Percentiles rank a stretch among this genome's conserved stretches.
Evolutionary conservation across 2,113 vertebrate species (phyloP).

Genomic region (Struthidea cinerea): DNA sequence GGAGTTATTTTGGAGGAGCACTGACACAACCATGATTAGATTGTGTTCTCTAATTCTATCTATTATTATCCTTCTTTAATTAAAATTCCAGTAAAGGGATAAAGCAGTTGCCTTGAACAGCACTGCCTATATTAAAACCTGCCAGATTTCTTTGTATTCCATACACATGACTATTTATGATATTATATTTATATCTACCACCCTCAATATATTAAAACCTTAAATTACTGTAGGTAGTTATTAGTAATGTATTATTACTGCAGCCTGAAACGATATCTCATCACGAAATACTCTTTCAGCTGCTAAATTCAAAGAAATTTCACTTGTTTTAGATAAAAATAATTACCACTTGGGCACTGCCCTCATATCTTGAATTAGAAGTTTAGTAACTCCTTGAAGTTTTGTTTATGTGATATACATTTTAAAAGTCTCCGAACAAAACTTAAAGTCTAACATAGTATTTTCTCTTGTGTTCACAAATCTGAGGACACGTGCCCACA

Average conservation of each 20-base stretch:
- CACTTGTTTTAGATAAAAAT: not conserved
- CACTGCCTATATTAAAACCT: not conserved
- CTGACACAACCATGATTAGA: not conserved
- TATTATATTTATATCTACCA: not conserved
- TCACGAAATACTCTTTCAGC: not conserved
- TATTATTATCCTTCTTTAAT: slow-evolving; percentile 45
- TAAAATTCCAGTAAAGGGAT: slow-evolving; percentile 15
- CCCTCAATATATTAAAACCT: not conserved
- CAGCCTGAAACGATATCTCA: not conserved
- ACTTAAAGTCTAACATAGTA: not conserved
- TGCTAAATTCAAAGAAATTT: not conserved
- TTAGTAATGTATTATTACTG: not conserved
- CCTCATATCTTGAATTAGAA: not conserved
- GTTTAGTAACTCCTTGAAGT: not conserved
- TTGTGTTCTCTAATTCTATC: not conserved
- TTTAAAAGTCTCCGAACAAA: not conserved
- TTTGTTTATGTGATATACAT: not conserved
- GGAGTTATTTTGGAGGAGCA: not conserved
- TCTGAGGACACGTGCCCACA: not conserved
- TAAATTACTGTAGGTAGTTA: not conserved
- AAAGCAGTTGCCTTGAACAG: not conserved
- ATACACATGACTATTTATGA: not conserved
- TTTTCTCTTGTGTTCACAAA: not conserved
- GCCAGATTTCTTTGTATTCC: not conserved
- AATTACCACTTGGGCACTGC: not conserved